These are phyloP conservation scores for Gonioctena quinquepunctata DNA, from an alignment of 1,140 invertebrate genomes.

Conservation along the genomic window DNA sequence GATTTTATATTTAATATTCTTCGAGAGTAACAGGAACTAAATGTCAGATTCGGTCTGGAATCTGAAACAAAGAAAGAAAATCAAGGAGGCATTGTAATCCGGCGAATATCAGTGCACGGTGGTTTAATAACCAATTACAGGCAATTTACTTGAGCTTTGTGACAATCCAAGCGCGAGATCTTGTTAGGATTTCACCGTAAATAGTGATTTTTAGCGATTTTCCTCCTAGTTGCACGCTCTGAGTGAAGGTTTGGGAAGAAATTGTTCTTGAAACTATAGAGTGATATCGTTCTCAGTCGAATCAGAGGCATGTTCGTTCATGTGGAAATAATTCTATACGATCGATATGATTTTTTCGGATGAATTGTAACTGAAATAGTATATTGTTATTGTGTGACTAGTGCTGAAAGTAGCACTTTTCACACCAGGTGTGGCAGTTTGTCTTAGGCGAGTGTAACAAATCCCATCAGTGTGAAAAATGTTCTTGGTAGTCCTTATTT, in stretches of 20 bases:
- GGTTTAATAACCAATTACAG: slow-evolving; percentile 39
- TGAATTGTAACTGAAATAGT: no score
- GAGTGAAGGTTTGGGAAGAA: neutral
- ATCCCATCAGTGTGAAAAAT: no score
- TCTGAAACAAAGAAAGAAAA: slow-evolving; percentile 13
- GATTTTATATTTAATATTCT: slow-evolving; percentile 7
- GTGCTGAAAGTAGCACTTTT: no score
- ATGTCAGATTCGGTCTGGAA: neutral
- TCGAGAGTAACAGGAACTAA: neutral
- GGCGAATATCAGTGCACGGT: slow-evolving; percentile 25
- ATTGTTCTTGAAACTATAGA: no score
- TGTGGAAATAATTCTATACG: no score
- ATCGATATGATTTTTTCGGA: no score
- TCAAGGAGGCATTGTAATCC: slow-evolving; percentile 18
- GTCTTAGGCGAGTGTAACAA: no score
- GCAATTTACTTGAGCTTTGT: slow-evolving; percentile 33
- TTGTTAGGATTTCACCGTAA: slow-evolving; percentile 35
- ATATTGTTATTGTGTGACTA: no score
- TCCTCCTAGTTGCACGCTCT: neutral
- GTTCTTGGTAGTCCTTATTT: no score
- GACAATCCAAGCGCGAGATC: slow-evolving; percentile 38
- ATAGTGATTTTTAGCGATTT: slow-evolving; percentile 34
- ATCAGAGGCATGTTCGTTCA: no score
- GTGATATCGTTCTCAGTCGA: no score
- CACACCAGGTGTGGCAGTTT: no score